phyloP scores from a whole-genome alignment of 2,797 vertebrate species.

The Typhlichthys eigenmanni region DNA sequence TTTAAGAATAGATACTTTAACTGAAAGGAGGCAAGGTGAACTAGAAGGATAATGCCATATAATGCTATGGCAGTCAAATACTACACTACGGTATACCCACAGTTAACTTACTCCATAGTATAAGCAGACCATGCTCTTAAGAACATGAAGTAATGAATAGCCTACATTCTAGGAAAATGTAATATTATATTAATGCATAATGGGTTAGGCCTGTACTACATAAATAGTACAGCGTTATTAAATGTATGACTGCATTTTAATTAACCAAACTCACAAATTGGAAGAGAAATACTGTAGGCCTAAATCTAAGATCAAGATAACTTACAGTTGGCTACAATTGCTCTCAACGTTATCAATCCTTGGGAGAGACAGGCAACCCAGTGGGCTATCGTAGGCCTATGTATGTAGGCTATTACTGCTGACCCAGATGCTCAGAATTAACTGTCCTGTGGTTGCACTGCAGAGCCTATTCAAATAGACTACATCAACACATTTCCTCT shows the following conservation, averaged over 20 bases:
- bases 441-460: constrained; percentile 55
- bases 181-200: too few species aligned
- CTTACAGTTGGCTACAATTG: background rate
- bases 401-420: constrained; percentile 69
- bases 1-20: constrained; percentile 71
- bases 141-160: too few species aligned
- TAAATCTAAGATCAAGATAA: too few species aligned
- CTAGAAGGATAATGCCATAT: constrained; percentile 26
- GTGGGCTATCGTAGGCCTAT: constrained; percentile 37
- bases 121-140: too few species aligned
- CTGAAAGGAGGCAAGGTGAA: constrained; percentile 28
- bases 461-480: constrained; percentile 29
- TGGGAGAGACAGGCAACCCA: constrained; percentile 47
- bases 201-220: too few species aligned
- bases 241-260: too few species aligned
- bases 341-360: constrained; percentile 38
- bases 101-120: too few species aligned
- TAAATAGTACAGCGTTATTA: too few species aligned
- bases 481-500: too few species aligned
- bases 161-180: too few species aligned
- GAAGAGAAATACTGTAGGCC: too few species aligned
- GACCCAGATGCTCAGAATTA: constrained; percentile 71
- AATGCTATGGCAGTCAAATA: constrained; percentile 55
- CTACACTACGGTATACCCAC: constrained; percentile 31
- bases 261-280: too few species aligned